Evolutionary conservation across 2,888 invertebrate genomes (phyloP), one percentile per base, ranked within the genome.

Genomic region (Nebria salina): DNA sequence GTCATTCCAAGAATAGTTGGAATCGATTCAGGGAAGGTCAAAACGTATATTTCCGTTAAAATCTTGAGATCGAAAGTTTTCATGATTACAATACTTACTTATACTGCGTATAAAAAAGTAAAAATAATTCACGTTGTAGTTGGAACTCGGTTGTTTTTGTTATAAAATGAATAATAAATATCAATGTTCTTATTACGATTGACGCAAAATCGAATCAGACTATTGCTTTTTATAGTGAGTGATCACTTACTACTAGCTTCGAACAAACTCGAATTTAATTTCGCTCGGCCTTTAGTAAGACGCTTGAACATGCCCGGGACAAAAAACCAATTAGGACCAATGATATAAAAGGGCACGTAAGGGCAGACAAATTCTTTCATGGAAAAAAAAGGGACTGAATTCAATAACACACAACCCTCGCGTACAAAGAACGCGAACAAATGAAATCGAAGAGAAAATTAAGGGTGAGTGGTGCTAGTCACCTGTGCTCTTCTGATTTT

Each of bases 251-350:
- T 54, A 54, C 43, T 54, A 11, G 11, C 13, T 54, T 2, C 13
- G 54, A 54, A 54, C 54, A 54, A 54, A 54, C 54, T 54, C 54
- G 54, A 54, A 54, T 54, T 54, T 54, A 54, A 54, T 54, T 54
- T 54, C 54, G 54, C 4, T 54, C 54, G 54, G 54, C 54, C 54
- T 54, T 54, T 54, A 54, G 11, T 54, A 54, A 54, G 54, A 54
- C 54, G 54, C 34, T 34, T 34, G 34, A 34, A 34, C 34, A 34
- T 34, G 54, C 7, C 7, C 13, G 8, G 11, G 54, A 54, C 54
- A 54, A 13, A 54, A 54, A 54, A 11, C 54, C 54, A 54, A 54
- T 54, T 54, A 54, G 54, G 54, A 54, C 54, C 13, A 54, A 54
- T 54, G 8, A 54, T 54, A 54, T 54, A 54, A 54, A 54, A 54